phyloP scores from a whole-genome alignment of 2,888 invertebrate species.

The Aelia acuminata region DNA sequence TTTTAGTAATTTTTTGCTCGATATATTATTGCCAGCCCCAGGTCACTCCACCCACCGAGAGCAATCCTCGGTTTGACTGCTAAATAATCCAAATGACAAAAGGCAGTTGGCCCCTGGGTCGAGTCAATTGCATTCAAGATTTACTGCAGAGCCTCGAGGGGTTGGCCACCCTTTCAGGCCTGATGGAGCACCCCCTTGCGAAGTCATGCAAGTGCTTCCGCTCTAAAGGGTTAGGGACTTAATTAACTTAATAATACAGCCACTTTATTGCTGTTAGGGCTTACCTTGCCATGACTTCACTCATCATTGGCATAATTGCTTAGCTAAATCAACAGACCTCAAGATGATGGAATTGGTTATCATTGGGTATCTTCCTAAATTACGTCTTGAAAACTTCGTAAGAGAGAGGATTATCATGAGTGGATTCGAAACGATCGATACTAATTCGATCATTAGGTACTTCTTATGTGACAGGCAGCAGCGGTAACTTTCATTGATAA shows the following conservation, averaged over 20 bases:
- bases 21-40: background rate
- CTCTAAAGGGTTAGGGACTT: slow-evolving; percentile 25
- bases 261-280: slow-evolving; percentile 21
- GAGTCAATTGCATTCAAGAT: slow-evolving; percentile 31
- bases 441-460: background rate
- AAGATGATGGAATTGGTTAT: background rate
- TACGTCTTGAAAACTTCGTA: too few relatives aligned
- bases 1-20: too few relatives aligned
- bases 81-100: slow-evolving; percentile 30
- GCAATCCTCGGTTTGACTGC: background rate
- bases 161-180: background rate
- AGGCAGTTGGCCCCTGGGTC: background rate
- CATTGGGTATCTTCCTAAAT: background rate
- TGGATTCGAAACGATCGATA: background rate
- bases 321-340: background rate
- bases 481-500: too few relatives aligned
- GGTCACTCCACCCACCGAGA: background rate
- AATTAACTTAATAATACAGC: slow-evolving; percentile 33
- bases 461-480: too few relatives aligned
- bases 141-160: slow-evolving; percentile 23
- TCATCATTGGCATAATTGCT: slow-evolving; percentile 5
- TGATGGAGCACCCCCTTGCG: slow-evolving; percentile 41
- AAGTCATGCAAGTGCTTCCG: slow-evolving; percentile 18
- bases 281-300: background rate
- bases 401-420: background rate